Conservation (phyloP, 2,797 vertebrate genomes). For the Sandelia bainsii region DNA sequence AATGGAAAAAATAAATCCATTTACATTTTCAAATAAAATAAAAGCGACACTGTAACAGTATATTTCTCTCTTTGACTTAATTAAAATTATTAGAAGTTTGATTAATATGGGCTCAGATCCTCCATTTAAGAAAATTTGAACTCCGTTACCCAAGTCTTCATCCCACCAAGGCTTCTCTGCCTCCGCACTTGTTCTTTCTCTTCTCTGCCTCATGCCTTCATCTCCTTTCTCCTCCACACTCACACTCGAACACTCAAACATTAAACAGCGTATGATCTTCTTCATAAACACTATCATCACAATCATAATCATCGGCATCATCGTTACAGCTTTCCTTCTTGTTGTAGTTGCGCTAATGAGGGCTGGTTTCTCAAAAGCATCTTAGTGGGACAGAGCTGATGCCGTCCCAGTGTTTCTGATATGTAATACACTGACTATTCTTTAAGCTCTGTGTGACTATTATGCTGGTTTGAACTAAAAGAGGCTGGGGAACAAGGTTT, state of each 20-base stretch:
- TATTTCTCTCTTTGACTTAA: not conserved
- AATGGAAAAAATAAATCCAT: too few species aligned
- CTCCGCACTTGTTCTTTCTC: conserved; percentile 10
- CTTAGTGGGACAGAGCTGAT: conserved; percentile 36
- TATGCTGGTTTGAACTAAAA: conserved; percentile 16
- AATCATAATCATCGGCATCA: conserved; percentile 62
- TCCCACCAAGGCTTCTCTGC: conserved; percentile 27
- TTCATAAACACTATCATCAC: conserved; percentile 62
- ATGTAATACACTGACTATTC: conserved; percentile 4
- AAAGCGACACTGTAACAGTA: too few species aligned
- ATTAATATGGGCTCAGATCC: conserved; percentile 30
- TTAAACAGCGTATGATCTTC: conserved; percentile 73
- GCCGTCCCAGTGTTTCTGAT: conserved; percentile 32
- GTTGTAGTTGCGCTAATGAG: conserved; percentile 67
- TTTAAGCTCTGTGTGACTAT: conserved; percentile 5
- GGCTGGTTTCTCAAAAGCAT: conserved; percentile 74
- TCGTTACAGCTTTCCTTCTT: conserved; percentile 44
- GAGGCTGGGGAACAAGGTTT: not conserved
- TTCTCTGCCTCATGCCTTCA: conserved; percentile 35
- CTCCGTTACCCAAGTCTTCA: conserved; percentile 1
- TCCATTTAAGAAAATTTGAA: not conserved
- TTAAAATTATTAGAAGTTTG: conserved; percentile 10
- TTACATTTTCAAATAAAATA: too few species aligned
- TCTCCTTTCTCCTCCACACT: conserved; percentile 16
- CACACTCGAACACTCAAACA: conserved; percentile 58